Conservation (phyloP, 2,888 invertebrate genomes). For the Asteroscopus sphinx region DNA sequence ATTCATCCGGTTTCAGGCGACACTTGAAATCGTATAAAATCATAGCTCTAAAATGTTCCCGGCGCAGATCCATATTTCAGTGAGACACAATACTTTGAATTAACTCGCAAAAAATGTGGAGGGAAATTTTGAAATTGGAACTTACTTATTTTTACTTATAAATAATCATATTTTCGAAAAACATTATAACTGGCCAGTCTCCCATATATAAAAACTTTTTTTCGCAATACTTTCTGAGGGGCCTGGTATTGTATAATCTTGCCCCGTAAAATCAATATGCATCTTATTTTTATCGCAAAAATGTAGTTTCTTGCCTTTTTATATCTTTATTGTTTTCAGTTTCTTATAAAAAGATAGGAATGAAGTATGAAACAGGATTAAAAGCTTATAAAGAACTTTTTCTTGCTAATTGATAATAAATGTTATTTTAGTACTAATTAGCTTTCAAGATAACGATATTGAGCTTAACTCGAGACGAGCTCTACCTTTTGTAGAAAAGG, state of each 20-base stretch:
- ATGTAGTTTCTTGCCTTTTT: not conserved
- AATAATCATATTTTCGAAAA: too few species aligned
- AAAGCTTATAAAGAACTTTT: constrained; percentile 20
- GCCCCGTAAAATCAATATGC: not conserved
- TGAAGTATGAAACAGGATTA: constrained; percentile 12
- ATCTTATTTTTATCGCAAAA: constrained; percentile 3
- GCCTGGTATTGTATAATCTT: not conserved
- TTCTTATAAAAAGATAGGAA: constrained; percentile 12
- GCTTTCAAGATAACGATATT: constrained; percentile 35
- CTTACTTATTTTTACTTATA: too few species aligned
- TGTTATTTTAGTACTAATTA: constrained; percentile 45
- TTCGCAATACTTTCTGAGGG: too few species aligned
- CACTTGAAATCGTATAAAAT: too few species aligned
- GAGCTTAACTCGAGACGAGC: constrained; percentile 14
- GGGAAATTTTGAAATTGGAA: too few species aligned
- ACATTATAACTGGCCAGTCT: too few species aligned
- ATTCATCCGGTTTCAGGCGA: too few species aligned
- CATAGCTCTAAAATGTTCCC: too few species aligned
- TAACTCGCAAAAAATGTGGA: too few species aligned
- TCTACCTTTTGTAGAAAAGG: constrained; percentile 21
- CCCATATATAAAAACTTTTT: too few species aligned
- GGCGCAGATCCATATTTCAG: too few species aligned
- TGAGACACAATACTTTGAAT: too few species aligned
- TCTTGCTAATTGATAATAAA: constrained; percentile 39
- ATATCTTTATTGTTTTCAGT: constrained; percentile 1